phyloP scores from a whole-genome alignment of 2,797 vertebrate species.

The Peromyscus nudipes region DNA sequence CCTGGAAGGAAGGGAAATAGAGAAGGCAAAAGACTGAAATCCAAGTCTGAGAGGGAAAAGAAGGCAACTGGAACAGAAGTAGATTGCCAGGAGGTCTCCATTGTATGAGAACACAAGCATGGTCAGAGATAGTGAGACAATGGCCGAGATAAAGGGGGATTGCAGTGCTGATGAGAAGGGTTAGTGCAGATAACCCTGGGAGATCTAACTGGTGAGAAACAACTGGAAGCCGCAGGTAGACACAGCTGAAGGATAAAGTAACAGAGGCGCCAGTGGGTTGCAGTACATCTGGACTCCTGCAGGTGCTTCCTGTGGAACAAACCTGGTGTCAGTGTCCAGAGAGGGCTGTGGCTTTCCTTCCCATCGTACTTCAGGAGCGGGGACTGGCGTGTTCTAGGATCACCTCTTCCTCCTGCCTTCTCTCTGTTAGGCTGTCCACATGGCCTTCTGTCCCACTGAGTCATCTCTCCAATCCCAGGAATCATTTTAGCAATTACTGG shows the following conservation, averaged over 20 bases:
- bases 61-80: not conserved
- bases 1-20: not conserved
- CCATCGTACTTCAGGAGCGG: not conserved
- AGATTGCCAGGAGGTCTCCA: too few relatives aligned
- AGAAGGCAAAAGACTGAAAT: not conserved
- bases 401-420: not conserved
- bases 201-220: not conserved
- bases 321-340: not conserved
- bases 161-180: not conserved
- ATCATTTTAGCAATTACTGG: not conserved
- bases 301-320: not conserved
- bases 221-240: not conserved
- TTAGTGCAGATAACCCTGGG: not conserved
- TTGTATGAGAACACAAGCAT: not conserved
- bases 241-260: not conserved
- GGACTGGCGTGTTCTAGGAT: not conserved
- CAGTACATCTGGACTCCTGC: not conserved
- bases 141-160: not conserved
- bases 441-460: not conserved
- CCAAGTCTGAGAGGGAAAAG: not conserved
- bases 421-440: not conserved
- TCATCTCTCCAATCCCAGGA: not conserved
- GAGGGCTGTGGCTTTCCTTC: not conserved
- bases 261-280: fast-evolving
- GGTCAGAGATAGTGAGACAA: too few relatives aligned